Evolutionary conservation across 2,888 invertebrate species (phyloP).

Genomic region (Pelosia muscerda): DNA sequence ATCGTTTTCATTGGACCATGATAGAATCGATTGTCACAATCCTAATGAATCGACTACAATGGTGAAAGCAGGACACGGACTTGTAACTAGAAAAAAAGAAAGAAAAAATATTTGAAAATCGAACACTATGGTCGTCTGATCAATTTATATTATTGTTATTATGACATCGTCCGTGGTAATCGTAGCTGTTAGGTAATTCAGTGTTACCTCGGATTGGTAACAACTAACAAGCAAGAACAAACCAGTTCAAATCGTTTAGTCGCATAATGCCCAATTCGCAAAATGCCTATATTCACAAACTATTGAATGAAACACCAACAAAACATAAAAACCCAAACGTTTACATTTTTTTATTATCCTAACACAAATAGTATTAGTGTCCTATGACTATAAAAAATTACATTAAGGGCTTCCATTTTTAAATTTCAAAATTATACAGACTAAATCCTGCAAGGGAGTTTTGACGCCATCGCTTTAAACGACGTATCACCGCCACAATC

Average conservation of each 20-base stretch:
- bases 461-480: too few relatives aligned
- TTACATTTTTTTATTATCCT: neutral
- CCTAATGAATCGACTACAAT: slow-evolving; percentile 54
- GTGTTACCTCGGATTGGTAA: slow-evolving; percentile 17
- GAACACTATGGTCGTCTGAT: slow-evolving; percentile 21
- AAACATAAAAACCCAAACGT: neutral
- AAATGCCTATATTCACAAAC: neutral
- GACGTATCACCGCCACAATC: too few relatives aligned
- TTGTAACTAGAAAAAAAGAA: slow-evolving; percentile 30
- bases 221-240: too few relatives aligned
- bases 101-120: slow-evolving; percentile 30
- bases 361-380: neutral
- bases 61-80: slow-evolving; percentile 57
- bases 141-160: slow-evolving; percentile 28
- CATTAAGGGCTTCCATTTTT: neutral
- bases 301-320: too few relatives aligned
- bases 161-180: slow-evolving; percentile 17
- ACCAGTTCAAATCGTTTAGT: too few relatives aligned
- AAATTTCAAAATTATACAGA: neutral
- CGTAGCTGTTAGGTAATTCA: slow-evolving; percentile 17
- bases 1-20: slow-evolving; percentile 48
- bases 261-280: too few relatives aligned
- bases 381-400: neutral
- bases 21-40: slow-evolving; percentile 57
- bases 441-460: too few relatives aligned